These are phyloP conservation scores for Protobothrops mucrosquamatus DNA, from an alignment of 2,113 vertebrate genomes.

Conservation along the genomic window DNA sequence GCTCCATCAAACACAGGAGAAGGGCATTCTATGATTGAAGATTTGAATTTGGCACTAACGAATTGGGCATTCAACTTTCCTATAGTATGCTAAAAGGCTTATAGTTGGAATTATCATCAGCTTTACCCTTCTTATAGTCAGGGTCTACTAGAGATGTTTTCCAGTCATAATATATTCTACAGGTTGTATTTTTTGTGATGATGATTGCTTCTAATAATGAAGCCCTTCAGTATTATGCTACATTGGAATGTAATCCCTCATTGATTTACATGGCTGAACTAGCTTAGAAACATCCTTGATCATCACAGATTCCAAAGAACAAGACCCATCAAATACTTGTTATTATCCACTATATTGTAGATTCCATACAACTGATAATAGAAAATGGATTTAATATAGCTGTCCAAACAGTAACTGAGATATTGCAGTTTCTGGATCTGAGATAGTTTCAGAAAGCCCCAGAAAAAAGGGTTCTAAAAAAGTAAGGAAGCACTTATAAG, in stretches of 20 bases:
- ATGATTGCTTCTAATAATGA: not conserved
- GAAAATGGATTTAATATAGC: not conserved
- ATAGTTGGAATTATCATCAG: too few species aligned
- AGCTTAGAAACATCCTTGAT: not conserved
- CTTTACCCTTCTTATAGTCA: too few species aligned
- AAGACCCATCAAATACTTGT: not conserved
- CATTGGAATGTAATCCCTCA: not conserved
- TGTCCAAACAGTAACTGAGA: not conserved
- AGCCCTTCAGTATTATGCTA: not conserved
- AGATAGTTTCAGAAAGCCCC: not conserved
- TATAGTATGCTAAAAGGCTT: too few species aligned
- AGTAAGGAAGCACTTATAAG: not conserved
- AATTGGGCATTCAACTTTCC: too few species aligned
- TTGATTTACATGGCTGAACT: not conserved
- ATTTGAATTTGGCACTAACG: too few species aligned
- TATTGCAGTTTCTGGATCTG: not conserved
- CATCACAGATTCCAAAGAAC: not conserved
- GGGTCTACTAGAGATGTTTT: too few species aligned
- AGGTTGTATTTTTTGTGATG: too few species aligned
- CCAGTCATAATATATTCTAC: too few species aligned
- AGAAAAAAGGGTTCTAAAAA: not conserved
- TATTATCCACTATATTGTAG: not conserved
- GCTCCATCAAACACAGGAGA: too few species aligned
- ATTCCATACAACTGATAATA: not conserved
- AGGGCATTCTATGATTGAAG: too few species aligned